Conservation (phyloP, 2,797 vertebrate species). For the Hypotaenidia philippensis region DNA sequence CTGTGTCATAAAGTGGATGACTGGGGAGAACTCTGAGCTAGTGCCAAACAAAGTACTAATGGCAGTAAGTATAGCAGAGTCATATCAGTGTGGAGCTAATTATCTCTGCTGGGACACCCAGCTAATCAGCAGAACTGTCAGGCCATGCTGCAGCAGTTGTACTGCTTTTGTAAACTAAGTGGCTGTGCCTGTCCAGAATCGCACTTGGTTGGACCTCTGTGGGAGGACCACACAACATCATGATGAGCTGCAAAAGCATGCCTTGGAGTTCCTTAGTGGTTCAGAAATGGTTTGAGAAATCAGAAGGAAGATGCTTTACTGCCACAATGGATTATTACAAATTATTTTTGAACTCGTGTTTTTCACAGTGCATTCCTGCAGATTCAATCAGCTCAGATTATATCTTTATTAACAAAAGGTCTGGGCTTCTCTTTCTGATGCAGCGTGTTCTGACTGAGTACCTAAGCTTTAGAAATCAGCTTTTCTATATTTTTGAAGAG, state of each 20-base stretch:
- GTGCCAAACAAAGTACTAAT: not conserved
- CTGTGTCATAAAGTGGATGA: not conserved
- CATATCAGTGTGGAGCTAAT: not conserved
- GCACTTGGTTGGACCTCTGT: not conserved
- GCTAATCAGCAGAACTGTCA: not conserved
- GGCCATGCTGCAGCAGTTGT: not conserved
- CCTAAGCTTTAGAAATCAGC: not conserved
- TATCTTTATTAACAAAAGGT: not conserved
- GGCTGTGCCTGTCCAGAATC: not conserved
- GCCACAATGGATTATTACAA: not conserved
- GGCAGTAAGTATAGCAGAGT: not conserved
- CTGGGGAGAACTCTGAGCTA: not conserved
- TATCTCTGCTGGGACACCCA: not conserved
- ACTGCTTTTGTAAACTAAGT: not conserved
- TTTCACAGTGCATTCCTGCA: not conserved
- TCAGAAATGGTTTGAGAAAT: not conserved
- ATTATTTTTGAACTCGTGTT: not conserved
- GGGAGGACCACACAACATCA: not conserved
- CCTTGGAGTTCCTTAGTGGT: not conserved
- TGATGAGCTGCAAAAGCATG: not conserved
- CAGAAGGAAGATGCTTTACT: not conserved
- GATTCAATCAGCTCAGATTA: not conserved
- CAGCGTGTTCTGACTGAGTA: not conserved
- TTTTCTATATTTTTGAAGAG: not conserved
- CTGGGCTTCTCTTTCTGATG: not conserved